phyloP scores from a whole-genome alignment of 2,888 invertebrate species.

The Diarsia brunnea region DNA sequence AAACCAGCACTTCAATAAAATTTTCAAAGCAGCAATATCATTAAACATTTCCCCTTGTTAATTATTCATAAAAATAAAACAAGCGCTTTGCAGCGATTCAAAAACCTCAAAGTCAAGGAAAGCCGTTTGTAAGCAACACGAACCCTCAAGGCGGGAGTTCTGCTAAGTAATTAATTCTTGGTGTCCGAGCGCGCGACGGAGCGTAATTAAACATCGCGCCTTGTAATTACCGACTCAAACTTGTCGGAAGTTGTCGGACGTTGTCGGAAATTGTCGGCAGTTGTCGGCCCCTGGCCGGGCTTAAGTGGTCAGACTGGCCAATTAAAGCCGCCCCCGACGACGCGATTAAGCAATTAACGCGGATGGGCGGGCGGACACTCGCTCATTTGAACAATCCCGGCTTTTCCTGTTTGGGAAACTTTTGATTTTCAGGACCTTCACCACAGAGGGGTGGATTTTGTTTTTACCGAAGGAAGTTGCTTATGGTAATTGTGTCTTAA shows the following conservation, averaged over 20 bases:
- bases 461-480: slow-evolving; percentile 66
- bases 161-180: slow-evolving; percentile 84
- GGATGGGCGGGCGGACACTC: slow-evolving; percentile 87
- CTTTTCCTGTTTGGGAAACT: slow-evolving; percentile 82
- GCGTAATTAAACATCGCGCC: slow-evolving; percentile 90
- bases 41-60: slow-evolving; percentile 70
- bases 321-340: slow-evolving; percentile 86
- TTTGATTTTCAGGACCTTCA: slow-evolving; percentile 74
- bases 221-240: slow-evolving; percentile 87
- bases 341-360: slow-evolving; percentile 90
- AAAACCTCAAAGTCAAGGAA: slow-evolving; percentile 65
- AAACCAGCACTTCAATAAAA: slow-evolving; percentile 41
- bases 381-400: slow-evolving; percentile 81
- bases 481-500: slow-evolving; percentile 67
- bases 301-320: slow-evolving; percentile 86
- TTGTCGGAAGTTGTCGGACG: slow-evolving; percentile 83
- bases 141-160: slow-evolving; percentile 76
- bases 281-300: slow-evolving; percentile 75
- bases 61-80: slow-evolving; percentile 71
- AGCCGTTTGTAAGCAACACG: slow-evolving; percentile 74
- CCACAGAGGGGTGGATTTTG: slow-evolving; percentile 66
- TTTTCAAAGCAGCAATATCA: slow-evolving; percentile 64
- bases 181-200: slow-evolving; percentile 82
- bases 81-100: slow-evolving; percentile 52
- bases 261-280: slow-evolving; percentile 79